These are phyloP conservation scores for Microplitis deprimator DNA, from an alignment of 2,888 invertebrate genomes.

Conservation along the genomic window DNA sequence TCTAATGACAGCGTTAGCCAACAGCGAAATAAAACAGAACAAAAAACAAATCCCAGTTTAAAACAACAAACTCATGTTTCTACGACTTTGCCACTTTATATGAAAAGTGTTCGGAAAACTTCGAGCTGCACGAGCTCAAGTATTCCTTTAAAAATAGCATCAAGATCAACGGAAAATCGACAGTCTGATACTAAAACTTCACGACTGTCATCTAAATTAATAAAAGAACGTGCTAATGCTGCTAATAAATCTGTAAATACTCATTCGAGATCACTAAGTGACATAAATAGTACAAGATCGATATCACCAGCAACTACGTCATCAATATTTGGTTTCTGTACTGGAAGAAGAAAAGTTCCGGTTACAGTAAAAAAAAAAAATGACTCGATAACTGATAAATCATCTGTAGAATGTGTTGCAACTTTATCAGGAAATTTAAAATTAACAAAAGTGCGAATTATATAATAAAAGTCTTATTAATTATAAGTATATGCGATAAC, in stretches of 20 bases:
- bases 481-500: not conserved
- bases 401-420: slow-evolving; percentile 13
- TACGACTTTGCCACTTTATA: slow-evolving; percentile 61
- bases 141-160: slow-evolving; percentile 55
- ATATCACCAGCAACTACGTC: slow-evolving; percentile 55
- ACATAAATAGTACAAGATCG: slow-evolving; percentile 53
- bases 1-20: slow-evolving; percentile 36
- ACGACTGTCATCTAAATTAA: slow-evolving; percentile 48
- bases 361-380: slow-evolving; percentile 46
- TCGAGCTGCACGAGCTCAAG: slow-evolving; percentile 49
- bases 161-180: slow-evolving; percentile 42
- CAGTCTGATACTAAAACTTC: slow-evolving; percentile 40
- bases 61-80: slow-evolving; percentile 45
- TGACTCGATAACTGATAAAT: slow-evolving; percentile 32
- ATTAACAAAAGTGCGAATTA: slow-evolving; percentile 43
- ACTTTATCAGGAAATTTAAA: slow-evolving; percentile 12
- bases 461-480: slow-evolving; percentile 6
- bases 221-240: slow-evolving; percentile 58
- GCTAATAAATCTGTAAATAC: slow-evolving; percentile 54
- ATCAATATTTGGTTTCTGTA: slow-evolving; percentile 68
- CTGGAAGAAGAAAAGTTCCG: slow-evolving; percentile 59
- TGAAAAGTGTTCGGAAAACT: slow-evolving; percentile 58
- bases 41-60: slow-evolving; percentile 30
- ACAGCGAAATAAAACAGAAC: slow-evolving; percentile 30
- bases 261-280: slow-evolving; percentile 55